These are phyloP conservation scores for Mallateleia sp. DNA, from an alignment of 2,888 invertebrate genomes.

Conservation along the genomic window DNA sequence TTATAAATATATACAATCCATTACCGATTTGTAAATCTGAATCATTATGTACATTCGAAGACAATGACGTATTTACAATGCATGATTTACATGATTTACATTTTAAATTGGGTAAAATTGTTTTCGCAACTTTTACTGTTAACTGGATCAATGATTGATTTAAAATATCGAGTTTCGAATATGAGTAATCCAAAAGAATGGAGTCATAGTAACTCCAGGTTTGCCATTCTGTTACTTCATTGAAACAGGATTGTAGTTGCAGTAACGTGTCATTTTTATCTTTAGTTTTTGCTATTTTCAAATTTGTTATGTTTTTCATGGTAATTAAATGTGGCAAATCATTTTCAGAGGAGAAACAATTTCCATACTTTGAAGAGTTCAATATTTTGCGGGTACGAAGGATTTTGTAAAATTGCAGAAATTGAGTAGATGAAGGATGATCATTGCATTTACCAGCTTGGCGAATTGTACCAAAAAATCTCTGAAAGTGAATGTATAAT, in stretches of 20 bases:
- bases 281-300: neutral
- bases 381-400: constrained; percentile 1
- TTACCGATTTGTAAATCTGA: constrained; percentile 2
- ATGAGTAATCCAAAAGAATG: neutral
- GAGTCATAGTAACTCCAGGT: neutral
- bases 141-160: neutral
- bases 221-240: neutral
- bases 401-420: too few relatives aligned
- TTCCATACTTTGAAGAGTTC: neutral
- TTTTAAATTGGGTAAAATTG: neutral
- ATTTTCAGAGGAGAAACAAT: neutral
- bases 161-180: neutral
- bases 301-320: constrained; percentile 7
- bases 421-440: too few relatives aligned
- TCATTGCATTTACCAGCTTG: too few relatives aligned
- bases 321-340: constrained; percentile 10
- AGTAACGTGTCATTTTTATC: neutral
- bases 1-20: constrained; percentile 3
- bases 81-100: neutral
- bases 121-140: neutral
- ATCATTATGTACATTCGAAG: neutral
- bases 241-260: neutral
- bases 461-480: too few relatives aligned
- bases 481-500: too few relatives aligned
- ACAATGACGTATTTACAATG: neutral